Conservation (phyloP, 2,888 invertebrate genomes). For the Drosophila neonasuta region DNA sequence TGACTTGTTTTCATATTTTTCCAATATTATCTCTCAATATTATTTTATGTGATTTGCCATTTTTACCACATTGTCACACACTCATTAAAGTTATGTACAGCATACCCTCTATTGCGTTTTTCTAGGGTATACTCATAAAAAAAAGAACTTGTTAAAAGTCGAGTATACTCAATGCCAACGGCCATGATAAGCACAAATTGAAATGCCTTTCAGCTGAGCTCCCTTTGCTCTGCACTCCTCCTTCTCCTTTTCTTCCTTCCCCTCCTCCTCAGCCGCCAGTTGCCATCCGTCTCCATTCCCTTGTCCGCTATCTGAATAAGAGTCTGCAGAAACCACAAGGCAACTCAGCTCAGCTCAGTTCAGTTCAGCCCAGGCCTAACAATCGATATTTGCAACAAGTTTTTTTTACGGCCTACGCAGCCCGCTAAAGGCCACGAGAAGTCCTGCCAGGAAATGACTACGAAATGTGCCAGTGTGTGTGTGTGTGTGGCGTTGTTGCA, state of each 20-base stretch:
- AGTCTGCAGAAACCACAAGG: slow-evolving; percentile 19
- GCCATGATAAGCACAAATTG: slow-evolving; percentile 48
- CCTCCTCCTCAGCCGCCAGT: background rate
- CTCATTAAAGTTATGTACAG: no score
- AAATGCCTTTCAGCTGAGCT: slow-evolving; percentile 30
- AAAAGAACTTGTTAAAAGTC: slow-evolving; percentile 57
- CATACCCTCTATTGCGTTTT: background rate
- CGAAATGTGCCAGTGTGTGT: background rate
- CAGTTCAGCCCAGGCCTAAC: slow-evolving; percentile 25
- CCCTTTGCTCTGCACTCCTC: slow-evolving; percentile 1
- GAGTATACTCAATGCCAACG: slow-evolving; percentile 57
- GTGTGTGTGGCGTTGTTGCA: slow-evolving; percentile 15
- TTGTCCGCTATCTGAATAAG: background rate
- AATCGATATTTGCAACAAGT: slow-evolving; percentile 81
- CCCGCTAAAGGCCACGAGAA: slow-evolving; percentile 34
- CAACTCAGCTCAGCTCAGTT: slow-evolving; percentile 12
- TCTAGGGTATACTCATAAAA: slow-evolving; percentile 1
- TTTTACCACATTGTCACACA: no score
- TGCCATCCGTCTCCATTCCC: no score
- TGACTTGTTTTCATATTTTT: no score
- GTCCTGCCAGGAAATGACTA: slow-evolving; percentile 9
- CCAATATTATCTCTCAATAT: no score
- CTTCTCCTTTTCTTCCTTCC: background rate
- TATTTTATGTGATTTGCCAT: no score
- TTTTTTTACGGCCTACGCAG: slow-evolving; percentile 49